Conservation (phyloP, 2,888 invertebrate genomes). For the Rapana venosa region DNA sequence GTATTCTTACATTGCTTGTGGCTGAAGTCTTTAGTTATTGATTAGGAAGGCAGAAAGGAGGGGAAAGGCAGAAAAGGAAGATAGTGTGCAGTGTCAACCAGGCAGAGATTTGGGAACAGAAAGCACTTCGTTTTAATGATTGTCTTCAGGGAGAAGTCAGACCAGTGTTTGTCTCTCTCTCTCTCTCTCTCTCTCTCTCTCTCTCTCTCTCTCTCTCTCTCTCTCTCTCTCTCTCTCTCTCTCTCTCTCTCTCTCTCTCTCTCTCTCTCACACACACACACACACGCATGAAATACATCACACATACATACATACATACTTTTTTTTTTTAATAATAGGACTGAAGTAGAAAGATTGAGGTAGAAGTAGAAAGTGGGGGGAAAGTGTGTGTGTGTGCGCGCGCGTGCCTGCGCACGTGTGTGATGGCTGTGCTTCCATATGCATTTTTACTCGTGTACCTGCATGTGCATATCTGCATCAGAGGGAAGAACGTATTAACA, state of each 20-base stretch:
- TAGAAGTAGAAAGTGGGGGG: neutral
- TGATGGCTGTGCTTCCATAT: too few relatives aligned
- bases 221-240: neutral
- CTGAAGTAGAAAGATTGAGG: too few relatives aligned
- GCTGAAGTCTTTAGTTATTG: too few relatives aligned
- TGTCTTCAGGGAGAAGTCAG: neutral
- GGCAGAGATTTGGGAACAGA: too few relatives aligned
- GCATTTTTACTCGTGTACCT: too few relatives aligned
- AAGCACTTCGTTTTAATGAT: too few relatives aligned
- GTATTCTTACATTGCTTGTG: neutral
- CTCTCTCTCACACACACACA: constrained; percentile 15
- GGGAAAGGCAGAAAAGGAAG: neutral
- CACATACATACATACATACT: neutral
- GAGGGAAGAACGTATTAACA: too few relatives aligned
- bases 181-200: constrained; percentile 5
- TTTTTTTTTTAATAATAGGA: too few relatives aligned
- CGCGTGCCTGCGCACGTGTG: neutral
- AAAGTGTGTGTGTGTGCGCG: neutral
- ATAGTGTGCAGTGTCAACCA: too few relatives aligned
- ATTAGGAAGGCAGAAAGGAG: neutral
- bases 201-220: neutral
- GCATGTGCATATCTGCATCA: too few relatives aligned
- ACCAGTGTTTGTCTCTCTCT: constrained; percentile 7
- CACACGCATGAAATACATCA: neutral
- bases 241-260: neutral